Percentiles rank a stretch among this genome's conserved stretches.
These are phyloP conservation scores for Drosophila quasianomalipes DNA, from an alignment of 2,888 invertebrate species.

Conservation along the genomic window DNA sequence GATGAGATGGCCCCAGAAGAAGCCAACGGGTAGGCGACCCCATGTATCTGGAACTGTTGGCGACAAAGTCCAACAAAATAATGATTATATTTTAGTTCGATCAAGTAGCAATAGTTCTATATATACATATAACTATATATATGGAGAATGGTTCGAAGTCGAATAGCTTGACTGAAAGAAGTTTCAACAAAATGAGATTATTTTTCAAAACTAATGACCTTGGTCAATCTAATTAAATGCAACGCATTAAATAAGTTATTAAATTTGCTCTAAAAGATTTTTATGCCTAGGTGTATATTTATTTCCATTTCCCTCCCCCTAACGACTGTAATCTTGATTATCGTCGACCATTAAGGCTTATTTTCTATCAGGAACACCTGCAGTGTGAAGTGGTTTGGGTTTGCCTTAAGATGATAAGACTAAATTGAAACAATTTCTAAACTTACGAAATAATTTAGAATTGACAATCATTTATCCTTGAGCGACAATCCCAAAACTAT, in stretches of 20 bases:
- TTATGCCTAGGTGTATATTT: background rate
- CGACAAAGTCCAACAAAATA: background rate
- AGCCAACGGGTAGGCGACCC: constrained; percentile 85
- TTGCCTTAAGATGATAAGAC: constrained; percentile 9
- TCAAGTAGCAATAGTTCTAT: background rate
- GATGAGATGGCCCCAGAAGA: constrained; percentile 84
- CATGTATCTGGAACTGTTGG: constrained; percentile 86
- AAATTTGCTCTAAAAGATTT: background rate
- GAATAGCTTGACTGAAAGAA: background rate
- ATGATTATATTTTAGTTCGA: background rate
- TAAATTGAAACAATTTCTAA: background rate
- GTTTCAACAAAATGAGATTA: background rate
- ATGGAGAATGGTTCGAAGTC: background rate
- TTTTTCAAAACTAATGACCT: background rate
- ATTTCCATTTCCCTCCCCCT: background rate
- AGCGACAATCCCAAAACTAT: background rate
- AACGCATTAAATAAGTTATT: background rate
- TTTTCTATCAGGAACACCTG: background rate
- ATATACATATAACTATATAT: background rate
- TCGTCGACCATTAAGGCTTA: background rate
- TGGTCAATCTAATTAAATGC: background rate
- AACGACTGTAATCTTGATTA: background rate
- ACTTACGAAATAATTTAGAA: background rate
- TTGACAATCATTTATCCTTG: background rate
- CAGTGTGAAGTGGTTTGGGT: background rate